Evolutionary conservation across 2,113 vertebrate genomes (phyloP), one percentile per base, ranked within the genome.

Genomic region (Argyrosomus japonicus): DNA sequence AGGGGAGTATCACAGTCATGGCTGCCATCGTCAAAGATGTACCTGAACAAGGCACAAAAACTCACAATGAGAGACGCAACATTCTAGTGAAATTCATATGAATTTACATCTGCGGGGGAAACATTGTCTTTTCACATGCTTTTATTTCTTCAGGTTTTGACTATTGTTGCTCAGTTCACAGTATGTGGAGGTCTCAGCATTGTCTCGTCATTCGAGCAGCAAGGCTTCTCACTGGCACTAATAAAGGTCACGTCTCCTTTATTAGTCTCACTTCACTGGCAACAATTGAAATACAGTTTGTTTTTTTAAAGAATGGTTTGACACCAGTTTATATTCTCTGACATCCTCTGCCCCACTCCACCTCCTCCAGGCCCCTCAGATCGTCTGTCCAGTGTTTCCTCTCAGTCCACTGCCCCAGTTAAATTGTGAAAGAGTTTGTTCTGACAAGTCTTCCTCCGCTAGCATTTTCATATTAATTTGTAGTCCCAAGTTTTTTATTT

Each of bases 381-480:
- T 47, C 54, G 50, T 23, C 53, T 19, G 40, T 68, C 23, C 13
- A 45, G 29, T 29, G 2, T 14, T 12, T 40, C 47, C 72, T 56
- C 45, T 64, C 13, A 18, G 51, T 43, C 8, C 23, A 25, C 25
- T 70, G 64, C 62, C 23, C 29, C 43, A 15, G 50, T 40, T 40
- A 8, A 40, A 43, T 27, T 50, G 60, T 51, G 29, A 5, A 40
- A 13, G 19, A 56, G n/a, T 64, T 57, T 75, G 19, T 54, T 75
- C 21, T 65, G 48, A 29, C 14, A 27, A 36, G 62, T 77, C 21
- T 58, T 77, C 74, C 43, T 19, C n/a, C 65, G 60, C 23, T 60
- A 6, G 8, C 8, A 4, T 27, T 74, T 62, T 58, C 32, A 23
- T 10, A 27, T 45, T 15, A 3, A 43, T n/a, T 71, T 1, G 63